phyloP scores from a whole-genome alignment of 1,140 invertebrate species.

The Drosophila willistoni region DNA sequence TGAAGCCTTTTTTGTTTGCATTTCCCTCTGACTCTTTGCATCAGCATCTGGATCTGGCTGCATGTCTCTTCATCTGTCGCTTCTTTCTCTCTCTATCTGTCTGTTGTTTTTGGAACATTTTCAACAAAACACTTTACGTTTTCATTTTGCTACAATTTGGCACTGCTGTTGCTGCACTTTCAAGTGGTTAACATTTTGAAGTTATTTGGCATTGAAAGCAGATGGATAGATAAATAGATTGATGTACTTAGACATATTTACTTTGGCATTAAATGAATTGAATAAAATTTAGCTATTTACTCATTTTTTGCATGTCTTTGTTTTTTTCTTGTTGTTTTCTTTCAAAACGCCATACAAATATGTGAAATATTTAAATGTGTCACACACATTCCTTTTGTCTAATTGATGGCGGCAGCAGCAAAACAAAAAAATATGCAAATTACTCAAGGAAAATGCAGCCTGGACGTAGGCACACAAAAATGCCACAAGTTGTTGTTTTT shows the following conservation, averaged over 20 bases:
- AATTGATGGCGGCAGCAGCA: slow-evolving; percentile 33
- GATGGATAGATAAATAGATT: slow-evolving; percentile 7
- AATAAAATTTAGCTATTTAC: slow-evolving; percentile 33
- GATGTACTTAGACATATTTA: slow-evolving; percentile 28
- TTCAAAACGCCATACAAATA: slow-evolving; percentile 21
- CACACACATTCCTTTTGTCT: slow-evolving; percentile 34
- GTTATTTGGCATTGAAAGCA: slow-evolving; percentile 11
- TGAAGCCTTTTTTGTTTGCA: slow-evolving; percentile 62
- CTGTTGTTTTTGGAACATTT: slow-evolving; percentile 79
- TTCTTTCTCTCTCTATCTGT: slow-evolving; percentile 5
- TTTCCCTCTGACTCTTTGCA: slow-evolving; percentile 30
- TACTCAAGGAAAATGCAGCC: slow-evolving; percentile 5
- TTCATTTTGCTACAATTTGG: slow-evolving; percentile 71
- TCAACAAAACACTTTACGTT: slow-evolving; percentile 80
- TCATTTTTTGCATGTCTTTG: neutral
- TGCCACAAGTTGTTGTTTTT: neutral
- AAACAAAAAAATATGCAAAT: slow-evolving; percentile 1
- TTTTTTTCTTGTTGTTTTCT: neutral
- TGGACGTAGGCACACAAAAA: neutral
- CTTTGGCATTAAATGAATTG: slow-evolving; percentile 38
- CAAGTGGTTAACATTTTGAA: slow-evolving; percentile 60
- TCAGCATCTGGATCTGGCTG: too few relatives aligned
- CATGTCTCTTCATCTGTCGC: slow-evolving; percentile 2
- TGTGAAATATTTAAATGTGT: slow-evolving; percentile 47
- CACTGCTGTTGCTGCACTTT: slow-evolving; percentile 53